phyloP scores from a whole-genome alignment of 2,797 vertebrate species.

The Emydoidea blandingii region DNA sequence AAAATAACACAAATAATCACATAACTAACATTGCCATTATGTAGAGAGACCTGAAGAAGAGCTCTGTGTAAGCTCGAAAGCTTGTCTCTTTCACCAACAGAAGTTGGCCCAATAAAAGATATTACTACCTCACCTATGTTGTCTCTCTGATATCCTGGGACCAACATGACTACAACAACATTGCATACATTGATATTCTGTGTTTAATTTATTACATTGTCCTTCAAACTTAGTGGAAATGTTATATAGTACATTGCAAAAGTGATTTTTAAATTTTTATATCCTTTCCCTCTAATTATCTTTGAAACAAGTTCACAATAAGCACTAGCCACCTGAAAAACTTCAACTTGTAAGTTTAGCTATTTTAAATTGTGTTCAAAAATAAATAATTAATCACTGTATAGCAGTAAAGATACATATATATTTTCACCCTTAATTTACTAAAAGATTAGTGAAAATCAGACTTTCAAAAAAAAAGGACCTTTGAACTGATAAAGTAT shows the following conservation, averaged over 20 bases:
- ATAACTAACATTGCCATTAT: neutral
- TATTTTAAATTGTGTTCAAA: neutral
- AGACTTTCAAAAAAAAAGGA: constrained; percentile 27
- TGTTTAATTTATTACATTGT: neutral
- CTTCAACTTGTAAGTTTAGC: accelerated
- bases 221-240: neutral
- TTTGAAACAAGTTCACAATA: neutral
- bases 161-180: neutral
- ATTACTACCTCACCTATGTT: neutral
- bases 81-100: neutral
- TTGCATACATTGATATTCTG: neutral
- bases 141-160: neutral
- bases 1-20: constrained; percentile 38
- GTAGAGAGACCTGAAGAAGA: neutral
- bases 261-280: neutral
- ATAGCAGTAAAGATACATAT: neutral
- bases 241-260: neutral
- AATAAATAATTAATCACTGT: neutral
- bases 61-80: neutral
- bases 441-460: neutral
- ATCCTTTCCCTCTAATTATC: neutral
- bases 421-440: constrained; percentile 5
- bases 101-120: neutral
- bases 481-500: neutral
- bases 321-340: constrained; percentile 21